These are phyloP conservation scores for Chaetoderma sp. DNA, from an alignment of 2,888 invertebrate species.

Conservation along the genomic window DNA sequence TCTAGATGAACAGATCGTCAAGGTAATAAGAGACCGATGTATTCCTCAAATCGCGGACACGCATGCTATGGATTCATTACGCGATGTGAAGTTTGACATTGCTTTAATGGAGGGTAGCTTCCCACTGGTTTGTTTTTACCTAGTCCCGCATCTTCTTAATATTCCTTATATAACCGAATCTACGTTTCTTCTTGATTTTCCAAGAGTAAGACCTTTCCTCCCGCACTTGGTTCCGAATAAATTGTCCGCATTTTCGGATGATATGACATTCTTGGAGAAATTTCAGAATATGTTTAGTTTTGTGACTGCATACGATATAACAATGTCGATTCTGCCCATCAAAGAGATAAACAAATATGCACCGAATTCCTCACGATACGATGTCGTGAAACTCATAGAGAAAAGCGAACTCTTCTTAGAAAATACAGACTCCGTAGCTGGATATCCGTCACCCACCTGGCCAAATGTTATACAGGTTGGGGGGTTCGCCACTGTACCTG, in stretches of 20 bases:
- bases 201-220: background rate
- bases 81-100: slow-evolving; percentile 25
- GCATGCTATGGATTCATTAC: no score
- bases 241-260: background rate
- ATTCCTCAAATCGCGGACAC: no score
- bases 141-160: slow-evolving; percentile 23
- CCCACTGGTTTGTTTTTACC: background rate
- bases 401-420: slow-evolving; percentile 33
- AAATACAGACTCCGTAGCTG: slow-evolving; percentile 36
- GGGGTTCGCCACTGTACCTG: slow-evolving; percentile 28
- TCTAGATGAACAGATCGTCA: no score
- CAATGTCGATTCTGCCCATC: slow-evolving; percentile 19
- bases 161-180: slow-evolving; percentile 24
- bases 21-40: no score
- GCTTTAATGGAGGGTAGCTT: slow-evolving; percentile 21
- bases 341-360: slow-evolving; percentile 31
- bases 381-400: background rate
- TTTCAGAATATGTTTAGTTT: background rate
- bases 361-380: slow-evolving; percentile 26
- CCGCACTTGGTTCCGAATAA: slow-evolving; percentile 4
- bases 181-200: background rate
- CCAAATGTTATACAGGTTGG: slow-evolving; percentile 42
- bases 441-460: slow-evolving; percentile 32
- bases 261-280: slow-evolving; percentile 16
- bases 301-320: background rate